Evolutionary conservation across 2,113 vertebrate species (phyloP), one percentile per base, ranked within the genome.

Genomic region (Muntiacus reevesi): DNA sequence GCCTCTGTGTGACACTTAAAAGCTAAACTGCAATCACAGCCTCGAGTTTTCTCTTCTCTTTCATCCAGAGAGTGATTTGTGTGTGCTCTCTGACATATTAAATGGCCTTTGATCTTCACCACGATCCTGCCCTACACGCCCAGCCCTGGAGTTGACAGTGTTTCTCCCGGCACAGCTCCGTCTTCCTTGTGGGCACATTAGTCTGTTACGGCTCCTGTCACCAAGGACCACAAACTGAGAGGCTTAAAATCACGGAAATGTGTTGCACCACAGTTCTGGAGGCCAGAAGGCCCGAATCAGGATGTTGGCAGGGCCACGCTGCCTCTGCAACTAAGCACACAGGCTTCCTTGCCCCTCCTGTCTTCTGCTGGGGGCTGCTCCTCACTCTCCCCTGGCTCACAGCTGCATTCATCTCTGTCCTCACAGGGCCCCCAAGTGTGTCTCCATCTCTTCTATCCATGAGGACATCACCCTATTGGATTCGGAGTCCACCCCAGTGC

Each of bases 271-370:
- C 1, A 83, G n/a, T 10, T 27, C 50, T 15, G 81, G 52, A 40
- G 81, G 52, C n/a, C 52, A 83, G 52, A 55, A 25, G 81, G n/a
- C 81, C 81, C 0, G 1, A 27, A 40, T 55, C 81, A 27, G 13
- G 21, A 15, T 1, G 21, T 1, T 9, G 52, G 33, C 21, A 36
- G 81, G 33, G 52, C 52, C 52, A 7, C 1, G 0, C n/a, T 25
- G 7, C 52, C 52, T 16, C 52, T 55, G 52, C 3, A 36, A 27
- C 21, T 5, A 4, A 36, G 79, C 3, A 15, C 36, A 9, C 52
- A 5, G 2, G 4, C 50, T 8, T 9, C 33, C 12, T 36, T 9
- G 52, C 52, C 21, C 16, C 52, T 36, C 36, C n/a, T 5, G 21
- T n/a, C 52, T 55, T 27, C 81, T 2, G 13, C 1, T 1, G 81